Evolutionary conservation across 2,888 invertebrate species (phyloP).

Genomic region (Scotopteryx bipunctaria): DNA sequence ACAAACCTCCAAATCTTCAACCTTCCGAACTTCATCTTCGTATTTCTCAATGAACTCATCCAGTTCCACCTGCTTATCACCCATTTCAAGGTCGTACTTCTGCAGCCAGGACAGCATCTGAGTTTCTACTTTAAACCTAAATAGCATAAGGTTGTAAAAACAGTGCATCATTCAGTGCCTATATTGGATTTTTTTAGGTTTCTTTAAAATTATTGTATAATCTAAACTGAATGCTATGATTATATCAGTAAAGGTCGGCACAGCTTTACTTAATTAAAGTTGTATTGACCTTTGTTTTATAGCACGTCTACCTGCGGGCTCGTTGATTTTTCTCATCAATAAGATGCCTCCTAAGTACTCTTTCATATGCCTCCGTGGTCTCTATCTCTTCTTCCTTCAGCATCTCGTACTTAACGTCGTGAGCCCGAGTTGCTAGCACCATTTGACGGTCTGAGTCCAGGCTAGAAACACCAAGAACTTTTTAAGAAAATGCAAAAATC

Average conservation of each 20-base stretch:
- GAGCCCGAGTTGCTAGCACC: constrained; percentile 75
- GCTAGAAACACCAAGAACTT: no score
- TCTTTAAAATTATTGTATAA: no score
- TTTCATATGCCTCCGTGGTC: constrained; percentile 66
- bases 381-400: constrained; percentile 77
- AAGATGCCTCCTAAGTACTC: constrained; percentile 71
- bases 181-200: no score
- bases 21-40: constrained; percentile 72
- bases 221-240: no score
- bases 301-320: constrained; percentile 65
- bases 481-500: no score
- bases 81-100: constrained; percentile 84
- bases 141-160: neutral
- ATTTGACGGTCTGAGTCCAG: constrained; percentile 79
- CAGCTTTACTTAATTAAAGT: no score
- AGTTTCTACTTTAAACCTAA: constrained; percentile 80
- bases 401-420: constrained; percentile 70
- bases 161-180: no score
- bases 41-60: constrained; percentile 77
- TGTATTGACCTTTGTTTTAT: no score
- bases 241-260: no score
- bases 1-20: constrained; percentile 70
- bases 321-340: constrained; percentile 79
- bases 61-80: constrained; percentile 80
- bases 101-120: constrained; percentile 82